A percentile compares a stretch with the other conserved stretches of the same genome.
Evolutionary conservation across 2,113 vertebrate species (phyloP).

Genomic region (Nothobranchius furzeri): DNA sequence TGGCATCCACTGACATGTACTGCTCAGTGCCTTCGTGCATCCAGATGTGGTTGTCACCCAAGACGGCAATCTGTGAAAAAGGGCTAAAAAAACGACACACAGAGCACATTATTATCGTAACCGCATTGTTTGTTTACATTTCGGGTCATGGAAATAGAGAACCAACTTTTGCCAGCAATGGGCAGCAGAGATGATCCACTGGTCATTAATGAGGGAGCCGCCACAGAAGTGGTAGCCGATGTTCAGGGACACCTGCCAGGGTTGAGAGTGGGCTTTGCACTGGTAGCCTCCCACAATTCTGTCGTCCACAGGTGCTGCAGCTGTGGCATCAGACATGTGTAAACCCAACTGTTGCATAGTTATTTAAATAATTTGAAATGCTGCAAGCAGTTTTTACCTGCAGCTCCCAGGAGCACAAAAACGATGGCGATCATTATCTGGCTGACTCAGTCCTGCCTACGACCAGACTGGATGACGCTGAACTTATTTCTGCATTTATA

Average conservation of each 20-base stretch:
- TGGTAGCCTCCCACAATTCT: constrained; percentile 80
- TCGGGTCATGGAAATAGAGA: background rate
- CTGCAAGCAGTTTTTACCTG: constrained; percentile 64
- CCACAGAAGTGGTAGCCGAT: constrained; percentile 77
- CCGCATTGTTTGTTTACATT: background rate
- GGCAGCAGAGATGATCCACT: constrained; percentile 78
- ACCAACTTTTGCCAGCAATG: constrained; percentile 79
- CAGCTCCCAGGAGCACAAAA: constrained; percentile 65
- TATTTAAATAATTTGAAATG: background rate
- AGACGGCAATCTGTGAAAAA: constrained; percentile 50
- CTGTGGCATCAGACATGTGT: constrained; percentile 36
- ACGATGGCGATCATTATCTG: constrained; percentile 68
- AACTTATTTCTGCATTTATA: constrained; percentile 64
- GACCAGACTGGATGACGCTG: constrained; percentile 39
- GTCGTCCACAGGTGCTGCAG: constrained; percentile 74
- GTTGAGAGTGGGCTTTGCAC: constrained; percentile 62
- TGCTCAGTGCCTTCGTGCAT: constrained; percentile 70
- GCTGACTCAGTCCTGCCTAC: constrained; percentile 37
- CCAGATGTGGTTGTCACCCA: constrained; percentile 78
- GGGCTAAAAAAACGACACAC: constrained; percentile 54
- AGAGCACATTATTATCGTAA: background rate
- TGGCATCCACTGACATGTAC: constrained; percentile 72
- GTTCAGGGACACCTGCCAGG: constrained; percentile 74
- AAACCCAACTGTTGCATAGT: background rate
- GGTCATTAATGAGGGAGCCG: constrained; percentile 73